Percentiles rank a stretch among this genome's conserved stretches.
These are phyloP conservation scores for Acestrorhynchus altus DNA, from an alignment of 2,797 vertebrate genomes.

Conservation along the genomic window DNA sequence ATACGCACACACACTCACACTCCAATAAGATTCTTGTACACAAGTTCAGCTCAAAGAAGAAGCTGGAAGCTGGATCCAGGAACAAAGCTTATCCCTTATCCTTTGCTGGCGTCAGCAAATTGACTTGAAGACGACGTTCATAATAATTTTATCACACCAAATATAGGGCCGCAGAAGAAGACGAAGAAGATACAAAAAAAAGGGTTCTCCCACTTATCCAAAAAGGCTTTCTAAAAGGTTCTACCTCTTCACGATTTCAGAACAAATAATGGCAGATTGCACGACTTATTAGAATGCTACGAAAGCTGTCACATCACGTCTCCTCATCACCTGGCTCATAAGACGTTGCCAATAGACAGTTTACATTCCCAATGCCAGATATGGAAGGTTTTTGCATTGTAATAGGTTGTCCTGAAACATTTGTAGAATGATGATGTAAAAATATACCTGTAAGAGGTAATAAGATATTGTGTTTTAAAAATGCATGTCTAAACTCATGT, in stretches of 20 bases:
- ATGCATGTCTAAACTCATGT: constrained; percentile 93
- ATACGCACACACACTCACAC: constrained; percentile 73
- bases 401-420: constrained; percentile 89
- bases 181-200: constrained; percentile 77
- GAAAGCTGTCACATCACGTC: constrained; percentile 87
- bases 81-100: constrained; percentile 91
- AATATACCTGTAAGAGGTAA: constrained; percentile 89
- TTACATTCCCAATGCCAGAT: constrained; percentile 85
- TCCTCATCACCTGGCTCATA: constrained; percentile 85
- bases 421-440: constrained; percentile 90
- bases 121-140: constrained; percentile 90
- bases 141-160: constrained; percentile 93
- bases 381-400: constrained; percentile 88
- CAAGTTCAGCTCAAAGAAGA: constrained; percentile 84
- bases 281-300: constrained; percentile 92
- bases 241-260: constrained; percentile 98
- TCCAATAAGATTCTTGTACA: constrained; percentile 54
- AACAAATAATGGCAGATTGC: constrained; percentile 95
- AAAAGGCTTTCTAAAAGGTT: constrained; percentile 99
- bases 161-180: constrained; percentile 93
- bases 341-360: constrained; percentile 88
- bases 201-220: constrained; percentile 96
- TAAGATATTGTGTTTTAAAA: constrained; percentile 92
- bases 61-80: constrained; percentile 85
- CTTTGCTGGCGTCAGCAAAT: constrained; percentile 94